These are phyloP conservation scores for Archips crataeganus DNA, from an alignment of 2,888 invertebrate species.

Conservation along the genomic window DNA sequence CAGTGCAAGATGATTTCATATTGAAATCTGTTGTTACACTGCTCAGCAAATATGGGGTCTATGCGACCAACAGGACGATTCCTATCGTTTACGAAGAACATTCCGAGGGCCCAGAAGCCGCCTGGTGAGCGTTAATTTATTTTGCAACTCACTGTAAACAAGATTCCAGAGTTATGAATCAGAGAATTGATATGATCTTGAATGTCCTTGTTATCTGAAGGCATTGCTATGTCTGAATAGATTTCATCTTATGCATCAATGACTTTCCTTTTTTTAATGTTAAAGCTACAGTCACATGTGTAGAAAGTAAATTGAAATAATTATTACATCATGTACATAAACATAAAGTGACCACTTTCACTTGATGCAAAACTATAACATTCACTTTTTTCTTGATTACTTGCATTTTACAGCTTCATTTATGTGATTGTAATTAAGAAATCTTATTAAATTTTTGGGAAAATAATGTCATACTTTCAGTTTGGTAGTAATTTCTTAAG, in stretches of 20 bases:
- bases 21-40: constrained; percentile 55
- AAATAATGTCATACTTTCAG: no score
- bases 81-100: constrained; percentile 86
- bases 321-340: constrained; percentile 3
- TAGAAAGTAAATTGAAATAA: constrained; percentile 5
- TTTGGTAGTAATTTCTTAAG: no score
- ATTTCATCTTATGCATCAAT: background rate
- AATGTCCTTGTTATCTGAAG: constrained; percentile 55
- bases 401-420: background rate
- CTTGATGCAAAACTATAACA: background rate
- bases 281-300: background rate
- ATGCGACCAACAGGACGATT: constrained; percentile 87
- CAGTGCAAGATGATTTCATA: constrained; percentile 62
- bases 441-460: background rate
- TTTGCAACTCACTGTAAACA: constrained; percentile 43
- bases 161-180: constrained; percentile 64
- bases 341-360: constrained; percentile 11
- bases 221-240: background rate
- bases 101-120: constrained; percentile 85
- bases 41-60: constrained; percentile 82
- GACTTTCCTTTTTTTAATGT: background rate
- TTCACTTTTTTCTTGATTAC: background rate
- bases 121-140: constrained; percentile 67
- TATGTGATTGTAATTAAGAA: background rate
- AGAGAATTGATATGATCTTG: constrained; percentile 52